A percentile compares a stretch with the other conserved stretches of the same genome.
Evolutionary conservation across 2,113 vertebrate genomes (phyloP).

Genomic region (Willisornis vidua): DNA sequence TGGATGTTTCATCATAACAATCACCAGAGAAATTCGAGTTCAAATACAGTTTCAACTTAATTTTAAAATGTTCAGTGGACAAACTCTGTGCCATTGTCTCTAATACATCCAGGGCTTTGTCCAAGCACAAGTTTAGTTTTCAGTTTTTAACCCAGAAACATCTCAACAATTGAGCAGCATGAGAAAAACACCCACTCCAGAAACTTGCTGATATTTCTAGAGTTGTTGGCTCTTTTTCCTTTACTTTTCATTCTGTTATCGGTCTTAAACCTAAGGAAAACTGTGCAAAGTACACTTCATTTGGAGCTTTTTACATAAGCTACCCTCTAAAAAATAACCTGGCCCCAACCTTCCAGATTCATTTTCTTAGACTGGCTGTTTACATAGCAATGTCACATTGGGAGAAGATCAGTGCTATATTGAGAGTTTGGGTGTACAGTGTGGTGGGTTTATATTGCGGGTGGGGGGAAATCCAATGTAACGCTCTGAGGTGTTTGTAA

Average conservation of each 20-base stretch:
- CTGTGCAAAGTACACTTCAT: not conserved
- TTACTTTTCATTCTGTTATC: not conserved
- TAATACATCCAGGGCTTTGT: not conserved
- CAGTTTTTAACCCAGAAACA: not conserved
- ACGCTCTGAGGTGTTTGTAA: not conserved
- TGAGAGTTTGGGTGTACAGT: not conserved
- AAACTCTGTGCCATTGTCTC: not conserved
- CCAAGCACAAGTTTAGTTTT: not conserved
- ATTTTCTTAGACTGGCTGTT: slow-evolving; percentile 2
- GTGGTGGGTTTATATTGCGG: not conserved
- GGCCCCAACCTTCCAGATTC: not conserved
- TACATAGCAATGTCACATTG: not conserved
- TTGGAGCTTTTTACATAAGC: not conserved
- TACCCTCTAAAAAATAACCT: not conserved
- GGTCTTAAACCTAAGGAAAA: not conserved
- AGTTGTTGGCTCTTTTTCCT: not conserved
- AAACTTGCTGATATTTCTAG: not conserved
- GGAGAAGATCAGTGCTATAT: not conserved
- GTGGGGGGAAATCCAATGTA: not conserved
- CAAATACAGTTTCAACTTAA: not conserved
- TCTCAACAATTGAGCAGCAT: not conserved
- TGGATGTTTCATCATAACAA: not conserved
- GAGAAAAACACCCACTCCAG: not conserved
- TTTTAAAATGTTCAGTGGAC: not conserved
- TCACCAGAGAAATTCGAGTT: not conserved